Evolutionary conservation across 2,113 vertebrate genomes (phyloP).

Genomic region (Neogale vison): DNA sequence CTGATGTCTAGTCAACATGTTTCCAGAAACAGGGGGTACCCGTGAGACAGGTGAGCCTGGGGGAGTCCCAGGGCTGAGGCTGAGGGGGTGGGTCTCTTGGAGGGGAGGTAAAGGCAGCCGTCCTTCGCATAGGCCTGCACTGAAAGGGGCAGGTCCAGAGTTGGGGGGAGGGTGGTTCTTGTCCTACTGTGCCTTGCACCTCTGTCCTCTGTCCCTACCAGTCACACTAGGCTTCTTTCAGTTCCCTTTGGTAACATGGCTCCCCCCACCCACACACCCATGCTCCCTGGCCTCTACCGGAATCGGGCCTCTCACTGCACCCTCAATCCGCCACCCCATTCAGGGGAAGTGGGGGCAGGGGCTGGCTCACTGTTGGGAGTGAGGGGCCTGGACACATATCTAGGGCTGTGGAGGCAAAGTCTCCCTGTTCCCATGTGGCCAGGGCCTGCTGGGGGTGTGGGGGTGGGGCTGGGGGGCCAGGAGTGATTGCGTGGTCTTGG

Average conservation of each 20-base stretch:
- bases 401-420: background rate
- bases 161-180: no score
- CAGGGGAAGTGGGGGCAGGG: background rate
- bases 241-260: constrained; percentile 55
- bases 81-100: background rate
- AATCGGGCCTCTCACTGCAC: background rate
- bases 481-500: background rate
- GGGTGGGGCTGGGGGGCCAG: background rate
- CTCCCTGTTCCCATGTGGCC: background rate
- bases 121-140: background rate
- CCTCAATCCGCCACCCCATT: background rate
- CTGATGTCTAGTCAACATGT: background rate
- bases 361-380: background rate
- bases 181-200: background rate
- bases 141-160: background rate
- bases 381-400: background rate
- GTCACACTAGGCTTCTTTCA: constrained; percentile 46
- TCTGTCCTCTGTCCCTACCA: background rate
- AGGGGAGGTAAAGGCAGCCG: background rate
- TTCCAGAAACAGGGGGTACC: background rate
- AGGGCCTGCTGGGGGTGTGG: accelerated
- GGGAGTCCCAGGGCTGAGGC: background rate
- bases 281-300: background rate
- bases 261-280: background rate
- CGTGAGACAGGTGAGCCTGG: background rate